These are phyloP conservation scores for Lepidochitona cinerea DNA, from an alignment of 2,888 invertebrate genomes.

Conservation along the genomic window DNA sequence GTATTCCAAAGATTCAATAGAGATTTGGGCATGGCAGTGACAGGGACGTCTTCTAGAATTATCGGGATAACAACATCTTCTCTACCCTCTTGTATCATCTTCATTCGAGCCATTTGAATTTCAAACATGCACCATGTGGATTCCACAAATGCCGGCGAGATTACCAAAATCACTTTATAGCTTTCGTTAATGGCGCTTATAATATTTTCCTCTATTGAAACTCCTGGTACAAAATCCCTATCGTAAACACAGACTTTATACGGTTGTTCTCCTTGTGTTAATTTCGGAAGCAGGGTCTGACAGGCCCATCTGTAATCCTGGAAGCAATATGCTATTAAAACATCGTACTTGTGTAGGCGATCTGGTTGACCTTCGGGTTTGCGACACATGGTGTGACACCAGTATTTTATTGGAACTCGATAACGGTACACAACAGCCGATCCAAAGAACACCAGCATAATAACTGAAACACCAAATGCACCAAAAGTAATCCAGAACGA, in stretches of 20 bases:
- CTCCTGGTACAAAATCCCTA: not conserved
- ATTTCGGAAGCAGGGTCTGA: not conserved
- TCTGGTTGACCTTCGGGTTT: no score
- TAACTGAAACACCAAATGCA: not conserved
- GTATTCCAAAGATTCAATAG: not conserved
- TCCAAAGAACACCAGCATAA: not conserved
- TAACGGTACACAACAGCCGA: not conserved
- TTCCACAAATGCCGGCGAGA: not conserved
- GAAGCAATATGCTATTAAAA: not conserved
- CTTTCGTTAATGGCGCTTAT: not conserved
- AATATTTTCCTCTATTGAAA: not conserved
- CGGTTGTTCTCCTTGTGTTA: not conserved
- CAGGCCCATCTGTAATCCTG: not conserved
- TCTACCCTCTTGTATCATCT: not conserved
- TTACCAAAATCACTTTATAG: not conserved
- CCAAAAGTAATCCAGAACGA: not conserved
- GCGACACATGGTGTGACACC: not conserved
- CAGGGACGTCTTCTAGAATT: not conserved
- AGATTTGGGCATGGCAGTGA: not conserved
- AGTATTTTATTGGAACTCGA: not conserved
- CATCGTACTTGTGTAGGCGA: no score
- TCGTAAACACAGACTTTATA: not conserved
- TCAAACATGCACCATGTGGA: not conserved
- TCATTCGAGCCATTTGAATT: constrained; percentile 8
- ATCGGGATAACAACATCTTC: not conserved